A percentile compares a stretch with the other conserved stretches of the same genome.
phyloP scores from a whole-genome alignment of 2,888 invertebrate genomes.

The Eupithecia abbreviata region DNA sequence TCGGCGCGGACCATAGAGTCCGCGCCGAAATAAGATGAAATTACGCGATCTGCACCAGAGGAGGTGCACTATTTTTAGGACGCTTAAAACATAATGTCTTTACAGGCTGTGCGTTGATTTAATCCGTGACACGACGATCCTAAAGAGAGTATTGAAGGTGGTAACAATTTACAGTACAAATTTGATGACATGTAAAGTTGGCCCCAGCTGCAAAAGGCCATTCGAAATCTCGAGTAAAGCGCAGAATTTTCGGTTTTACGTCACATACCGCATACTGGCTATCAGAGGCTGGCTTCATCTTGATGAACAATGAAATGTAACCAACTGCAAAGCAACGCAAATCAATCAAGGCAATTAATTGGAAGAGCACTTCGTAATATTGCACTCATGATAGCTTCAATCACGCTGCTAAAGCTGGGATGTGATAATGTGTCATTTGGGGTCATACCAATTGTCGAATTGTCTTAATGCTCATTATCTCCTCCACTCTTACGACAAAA shows the following conservation, averaged over 20 bases:
- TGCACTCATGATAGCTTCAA: not conserved
- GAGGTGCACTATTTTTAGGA: too few species aligned
- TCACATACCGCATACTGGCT: not conserved
- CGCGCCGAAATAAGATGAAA: too few species aligned
- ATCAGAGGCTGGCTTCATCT: not conserved
- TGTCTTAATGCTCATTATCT: not conserved
- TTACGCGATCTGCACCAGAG: too few species aligned
- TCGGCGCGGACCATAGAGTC: too few species aligned
- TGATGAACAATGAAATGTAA: not conserved
- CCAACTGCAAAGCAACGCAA: not conserved
- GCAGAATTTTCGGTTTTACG: not conserved
- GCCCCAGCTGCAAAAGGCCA: conserved; percentile 29
- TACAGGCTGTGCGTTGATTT: too few species aligned
- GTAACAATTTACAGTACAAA: conserved; percentile 64
- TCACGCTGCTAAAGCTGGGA: not conserved
- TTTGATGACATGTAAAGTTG: conserved; percentile 66
- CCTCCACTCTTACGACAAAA: not conserved
- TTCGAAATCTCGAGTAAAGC: not conserved
- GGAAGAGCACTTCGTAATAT: not conserved
- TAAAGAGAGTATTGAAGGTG: not conserved
- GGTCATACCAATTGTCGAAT: not conserved
- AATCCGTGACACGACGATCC: not conserved
- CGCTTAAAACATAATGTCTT: too few species aligned
- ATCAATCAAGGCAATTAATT: not conserved
- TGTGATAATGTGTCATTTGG: not conserved